Evolutionary conservation across 2,797 vertebrate species (phyloP).

Genomic region (Mormyrus hasselquistii): DNA sequence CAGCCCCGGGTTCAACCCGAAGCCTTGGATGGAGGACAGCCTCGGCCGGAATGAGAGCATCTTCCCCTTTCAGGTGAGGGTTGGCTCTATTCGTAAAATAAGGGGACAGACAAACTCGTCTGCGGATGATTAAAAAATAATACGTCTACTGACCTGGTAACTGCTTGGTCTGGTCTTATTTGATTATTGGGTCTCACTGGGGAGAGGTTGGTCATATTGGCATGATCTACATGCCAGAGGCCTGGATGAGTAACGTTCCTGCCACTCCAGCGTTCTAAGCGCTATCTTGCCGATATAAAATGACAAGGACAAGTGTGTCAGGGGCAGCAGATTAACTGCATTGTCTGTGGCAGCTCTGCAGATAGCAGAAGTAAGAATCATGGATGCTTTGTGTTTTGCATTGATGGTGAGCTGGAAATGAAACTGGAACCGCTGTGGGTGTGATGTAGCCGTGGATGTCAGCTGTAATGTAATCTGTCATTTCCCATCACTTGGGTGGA

Average conservation of each 20-base stretch:
- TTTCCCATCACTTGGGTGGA: background rate
- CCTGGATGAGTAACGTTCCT: conserved; percentile 35
- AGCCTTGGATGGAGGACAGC: conserved; percentile 94
- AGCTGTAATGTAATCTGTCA: background rate
- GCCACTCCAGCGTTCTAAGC: conserved; percentile 28
- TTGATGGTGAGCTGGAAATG: background rate
- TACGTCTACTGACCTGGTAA: conserved; percentile 35
- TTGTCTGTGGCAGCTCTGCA: conserved; percentile 12
- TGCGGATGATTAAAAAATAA: background rate
- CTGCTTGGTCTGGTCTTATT: conserved; percentile 43
- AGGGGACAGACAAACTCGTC: background rate
- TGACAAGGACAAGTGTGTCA: conserved; percentile 37
- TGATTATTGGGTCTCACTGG: conserved; percentile 53
- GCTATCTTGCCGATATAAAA: conserved; percentile 34
- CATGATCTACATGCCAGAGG: conserved; percentile 22
- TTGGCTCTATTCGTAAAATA: background rate
- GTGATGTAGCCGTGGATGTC: background rate
- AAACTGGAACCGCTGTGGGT: background rate
- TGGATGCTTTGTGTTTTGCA: background rate
- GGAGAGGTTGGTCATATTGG: conserved; percentile 42
- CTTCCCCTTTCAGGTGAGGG: conserved; percentile 93
- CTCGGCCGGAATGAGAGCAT: conserved; percentile 87
- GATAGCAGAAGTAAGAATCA: conserved; percentile 13
- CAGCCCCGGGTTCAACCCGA: conserved; percentile 87
- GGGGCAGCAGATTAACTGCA: conserved; percentile 32